Evolutionary conservation across 2,113 vertebrate species (phyloP).

Genomic region (Sinocyclocheilus rhinocerous): DNA sequence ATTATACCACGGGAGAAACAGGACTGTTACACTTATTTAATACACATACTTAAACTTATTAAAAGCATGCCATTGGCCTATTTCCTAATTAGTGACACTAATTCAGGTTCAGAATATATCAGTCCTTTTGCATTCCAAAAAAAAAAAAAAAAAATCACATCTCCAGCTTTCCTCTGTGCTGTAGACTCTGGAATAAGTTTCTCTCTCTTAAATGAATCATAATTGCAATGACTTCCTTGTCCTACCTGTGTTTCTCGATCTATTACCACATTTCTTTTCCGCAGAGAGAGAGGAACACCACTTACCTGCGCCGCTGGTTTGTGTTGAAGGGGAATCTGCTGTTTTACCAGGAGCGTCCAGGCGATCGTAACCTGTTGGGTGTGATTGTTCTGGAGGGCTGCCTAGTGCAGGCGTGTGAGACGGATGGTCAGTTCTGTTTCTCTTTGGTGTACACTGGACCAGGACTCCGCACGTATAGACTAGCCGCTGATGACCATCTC

Average conservation of each 20-base stretch:
- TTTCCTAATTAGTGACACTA: constrained; percentile 16
- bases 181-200: background rate
- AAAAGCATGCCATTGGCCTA: constrained; percentile 14
- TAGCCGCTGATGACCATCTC: constrained; percentile 71
- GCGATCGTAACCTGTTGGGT: constrained; percentile 71
- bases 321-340: constrained; percentile 80
- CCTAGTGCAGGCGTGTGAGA: constrained; percentile 64
- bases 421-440: constrained; percentile 70
- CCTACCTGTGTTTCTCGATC: background rate
- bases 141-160: no score
- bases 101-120: background rate
- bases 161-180: background rate
- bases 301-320: constrained; percentile 79
- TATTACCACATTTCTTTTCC: background rate
- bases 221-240: background rate
- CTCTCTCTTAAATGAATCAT: background rate
- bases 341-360: constrained; percentile 78
- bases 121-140: no score
- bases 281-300: constrained; percentile 68
- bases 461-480: constrained; percentile 70
- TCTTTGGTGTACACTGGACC: constrained; percentile 68
- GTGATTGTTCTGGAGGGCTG: constrained; percentile 82
- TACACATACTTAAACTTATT: background rate
- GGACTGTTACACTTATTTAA: background rate
- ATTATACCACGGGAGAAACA: background rate